phyloP scores from a whole-genome alignment of 2,113 vertebrate species.

The Peromyscus leucopus region DNA sequence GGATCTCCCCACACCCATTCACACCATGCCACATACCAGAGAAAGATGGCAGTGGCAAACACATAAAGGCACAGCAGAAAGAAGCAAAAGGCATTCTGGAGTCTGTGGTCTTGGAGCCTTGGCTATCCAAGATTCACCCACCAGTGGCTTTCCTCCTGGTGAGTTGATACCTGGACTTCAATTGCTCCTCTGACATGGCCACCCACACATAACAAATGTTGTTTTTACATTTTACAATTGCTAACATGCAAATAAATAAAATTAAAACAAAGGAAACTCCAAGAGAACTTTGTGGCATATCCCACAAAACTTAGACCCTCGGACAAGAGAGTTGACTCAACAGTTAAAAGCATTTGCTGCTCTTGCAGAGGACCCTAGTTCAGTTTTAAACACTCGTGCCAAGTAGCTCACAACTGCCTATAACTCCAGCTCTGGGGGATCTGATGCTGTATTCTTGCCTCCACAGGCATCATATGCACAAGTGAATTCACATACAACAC shows the following conservation, averaged over 20 bases:
- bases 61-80: not conserved
- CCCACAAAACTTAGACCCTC: not conserved
- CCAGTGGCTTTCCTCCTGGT: not conserved
- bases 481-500: too few relatives aligned
- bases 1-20: not conserved
- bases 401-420: not conserved
- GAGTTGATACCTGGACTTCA: not conserved
- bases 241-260: not conserved
- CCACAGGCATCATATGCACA: not conserved
- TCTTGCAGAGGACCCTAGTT: not conserved
- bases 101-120: not conserved
- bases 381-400: not conserved
- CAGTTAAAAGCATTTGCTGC: not conserved
- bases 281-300: not conserved
- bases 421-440: not conserved
- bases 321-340: not conserved
- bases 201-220: not conserved
- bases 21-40: not conserved
- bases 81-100: not conserved
- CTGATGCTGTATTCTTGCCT: not conserved
- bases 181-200: not conserved
- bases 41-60: not conserved
- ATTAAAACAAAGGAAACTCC: slow-evolving; percentile 51
- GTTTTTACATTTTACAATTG: not conserved
- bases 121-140: not conserved